These are phyloP conservation scores for Melieria omissa DNA, from an alignment of 2,888 invertebrate species.

Conservation along the genomic window DNA sequence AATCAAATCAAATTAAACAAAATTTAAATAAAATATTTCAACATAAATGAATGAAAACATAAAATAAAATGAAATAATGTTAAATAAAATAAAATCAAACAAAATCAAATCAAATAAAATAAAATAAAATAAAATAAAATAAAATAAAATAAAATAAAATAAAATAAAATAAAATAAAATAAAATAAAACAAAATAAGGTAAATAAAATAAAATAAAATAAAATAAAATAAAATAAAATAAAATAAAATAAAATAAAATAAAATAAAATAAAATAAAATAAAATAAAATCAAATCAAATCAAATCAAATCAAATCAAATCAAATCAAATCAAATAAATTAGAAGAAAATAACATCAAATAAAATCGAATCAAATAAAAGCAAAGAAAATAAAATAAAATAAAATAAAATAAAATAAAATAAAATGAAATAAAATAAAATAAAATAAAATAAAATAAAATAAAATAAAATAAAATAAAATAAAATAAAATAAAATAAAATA, in stretches of 20 bases:
- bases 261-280: background rate
- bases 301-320: background rate
- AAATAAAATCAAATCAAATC: background rate
- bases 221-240: no score
- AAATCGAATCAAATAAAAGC: background rate
- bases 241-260: no score
- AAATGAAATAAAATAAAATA: background rate
- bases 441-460: constrained; percentile 3
- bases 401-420: background rate
- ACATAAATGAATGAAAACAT: background rate
- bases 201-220: no score
- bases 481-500: background rate
- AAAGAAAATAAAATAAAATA: constrained; percentile 1
- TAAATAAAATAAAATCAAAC: background rate
- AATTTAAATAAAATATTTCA: background rate
- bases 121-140: background rate
- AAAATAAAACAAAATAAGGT: no score
- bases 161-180: background rate
- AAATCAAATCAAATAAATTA: background rate
- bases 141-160: constrained; percentile 1
- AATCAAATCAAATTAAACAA: background rate
- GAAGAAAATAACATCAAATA: background rate
- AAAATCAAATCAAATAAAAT: background rate
- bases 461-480: background rate
- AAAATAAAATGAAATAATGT: no score